Conservation (phyloP, 2,888 invertebrate genomes). For the Lumbricus terrestris region DNA sequence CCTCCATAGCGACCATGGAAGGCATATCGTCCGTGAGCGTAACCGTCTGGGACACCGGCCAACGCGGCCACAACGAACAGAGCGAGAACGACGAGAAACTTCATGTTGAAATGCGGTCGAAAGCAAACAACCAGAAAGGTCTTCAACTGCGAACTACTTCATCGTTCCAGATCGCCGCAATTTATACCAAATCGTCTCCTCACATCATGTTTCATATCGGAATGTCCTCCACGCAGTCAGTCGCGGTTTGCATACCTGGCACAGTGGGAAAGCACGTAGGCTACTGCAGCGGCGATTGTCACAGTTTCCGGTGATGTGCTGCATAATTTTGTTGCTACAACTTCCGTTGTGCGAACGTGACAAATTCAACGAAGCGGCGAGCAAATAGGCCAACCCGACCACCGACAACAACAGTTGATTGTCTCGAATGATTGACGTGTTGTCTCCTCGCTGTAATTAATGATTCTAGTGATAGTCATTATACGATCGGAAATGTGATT, state of each 20-base stretch:
- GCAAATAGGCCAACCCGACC: neutral
- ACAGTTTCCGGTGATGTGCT: neutral
- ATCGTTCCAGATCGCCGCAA: neutral
- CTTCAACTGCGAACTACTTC: neutral
- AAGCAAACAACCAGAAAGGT: neutral
- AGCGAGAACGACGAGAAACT: neutral
- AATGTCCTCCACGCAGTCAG: neutral
- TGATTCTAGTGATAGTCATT: no score
- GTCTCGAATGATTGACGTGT: neutral
- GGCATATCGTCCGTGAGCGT: neutral
- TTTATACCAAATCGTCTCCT: neutral
- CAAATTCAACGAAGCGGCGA: neutral
- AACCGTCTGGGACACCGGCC: neutral
- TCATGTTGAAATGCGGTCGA: neutral
- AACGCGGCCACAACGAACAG: neutral
- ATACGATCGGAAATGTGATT: neutral
- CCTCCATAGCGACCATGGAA: constrained; percentile 10
- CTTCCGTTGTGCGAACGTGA: neutral
- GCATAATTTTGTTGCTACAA: neutral
- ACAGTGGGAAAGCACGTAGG: neutral
- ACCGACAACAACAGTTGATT: no score
- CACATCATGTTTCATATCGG: neutral
- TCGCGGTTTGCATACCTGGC: neutral
- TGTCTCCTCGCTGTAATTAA: neutral
- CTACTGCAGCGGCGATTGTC: neutral